These are phyloP conservation scores for Pipistrellus nathusii DNA, from an alignment of 2,797 vertebrate species.

Conservation along the genomic window DNA sequence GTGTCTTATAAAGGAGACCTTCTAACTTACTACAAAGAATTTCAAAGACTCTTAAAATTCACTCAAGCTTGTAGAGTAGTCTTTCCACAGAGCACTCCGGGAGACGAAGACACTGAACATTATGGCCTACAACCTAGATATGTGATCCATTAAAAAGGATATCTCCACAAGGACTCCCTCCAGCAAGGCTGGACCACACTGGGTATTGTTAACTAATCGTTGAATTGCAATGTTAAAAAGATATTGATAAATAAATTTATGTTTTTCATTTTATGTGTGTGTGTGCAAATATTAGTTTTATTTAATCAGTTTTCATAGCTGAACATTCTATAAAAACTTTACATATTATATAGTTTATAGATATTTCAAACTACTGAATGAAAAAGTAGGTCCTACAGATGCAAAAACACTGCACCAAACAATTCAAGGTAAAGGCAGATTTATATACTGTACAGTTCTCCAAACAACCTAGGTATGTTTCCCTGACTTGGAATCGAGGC, in stretches of 20 bases:
- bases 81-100: background rate
- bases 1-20: background rate
- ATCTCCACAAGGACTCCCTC: background rate
- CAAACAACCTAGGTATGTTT: constrained; percentile 77
- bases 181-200: background rate
- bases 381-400: constrained; percentile 92
- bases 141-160: background rate
- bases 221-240: background rate
- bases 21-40: background rate
- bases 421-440: constrained; percentile 90
- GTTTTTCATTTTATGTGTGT: background rate
- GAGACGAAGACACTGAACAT: background rate
- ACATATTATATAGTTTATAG: constrained; percentile 94
- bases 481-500: too few relatives aligned
- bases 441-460: constrained; percentile 90
- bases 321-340: constrained; percentile 94
- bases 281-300: constrained; percentile 94
- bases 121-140: background rate
- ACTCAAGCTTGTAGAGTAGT: background rate
- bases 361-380: constrained; percentile 91
- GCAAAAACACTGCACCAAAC: constrained; percentile 93
- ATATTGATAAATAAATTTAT: background rate
- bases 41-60: background rate
- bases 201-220: background rate
- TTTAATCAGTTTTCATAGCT: constrained; percentile 94